Percentiles rank a stretch among this genome's conserved stretches.
Conservation (phyloP, 2,888 invertebrate species). For the Linnaemya vulpina region DNA sequence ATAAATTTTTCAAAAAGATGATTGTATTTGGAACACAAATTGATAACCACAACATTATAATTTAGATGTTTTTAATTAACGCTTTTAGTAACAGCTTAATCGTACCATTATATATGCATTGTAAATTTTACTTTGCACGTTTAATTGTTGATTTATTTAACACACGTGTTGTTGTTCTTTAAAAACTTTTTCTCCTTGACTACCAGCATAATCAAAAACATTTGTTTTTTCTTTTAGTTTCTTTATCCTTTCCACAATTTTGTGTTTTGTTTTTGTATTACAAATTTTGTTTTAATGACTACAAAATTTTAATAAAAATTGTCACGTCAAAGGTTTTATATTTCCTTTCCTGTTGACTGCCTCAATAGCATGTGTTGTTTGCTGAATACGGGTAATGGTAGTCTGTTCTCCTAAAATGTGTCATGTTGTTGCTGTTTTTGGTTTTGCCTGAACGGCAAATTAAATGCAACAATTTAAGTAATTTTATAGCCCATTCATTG, state of each 20-base stretch:
- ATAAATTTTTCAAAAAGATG: too few species aligned
- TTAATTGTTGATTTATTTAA: constrained; percentile 31
- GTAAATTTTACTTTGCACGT: background rate
- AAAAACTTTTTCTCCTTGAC: constrained; percentile 2
- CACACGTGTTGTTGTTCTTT: constrained; percentile 10
- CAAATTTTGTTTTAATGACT: constrained; percentile 11
- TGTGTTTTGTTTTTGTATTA: too few species aligned
- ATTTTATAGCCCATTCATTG: constrained; percentile 45
- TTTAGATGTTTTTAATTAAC: background rate
- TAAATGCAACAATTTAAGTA: constrained; percentile 54
- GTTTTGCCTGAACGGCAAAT: constrained; percentile 1
- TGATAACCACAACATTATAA: background rate
- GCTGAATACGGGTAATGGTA: background rate
- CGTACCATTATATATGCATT: background rate
- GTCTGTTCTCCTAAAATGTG: background rate
- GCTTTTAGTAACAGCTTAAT: constrained; percentile 24
- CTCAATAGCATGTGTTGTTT: background rate
- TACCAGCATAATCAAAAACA: constrained; percentile 8
- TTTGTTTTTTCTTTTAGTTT: background rate
- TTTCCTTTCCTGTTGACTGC: constrained; percentile 14
- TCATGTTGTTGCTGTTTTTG: background rate
- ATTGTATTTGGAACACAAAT: too few species aligned
- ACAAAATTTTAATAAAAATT: constrained; percentile 38
- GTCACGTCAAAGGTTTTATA: constrained; percentile 47
- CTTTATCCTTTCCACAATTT: constrained; percentile 12